Percentiles rank a stretch among this genome's conserved stretches.
These are phyloP conservation scores for Ecliptopera silaceata DNA, from an alignment of 2,888 invertebrate genomes.

Conservation along the genomic window DNA sequence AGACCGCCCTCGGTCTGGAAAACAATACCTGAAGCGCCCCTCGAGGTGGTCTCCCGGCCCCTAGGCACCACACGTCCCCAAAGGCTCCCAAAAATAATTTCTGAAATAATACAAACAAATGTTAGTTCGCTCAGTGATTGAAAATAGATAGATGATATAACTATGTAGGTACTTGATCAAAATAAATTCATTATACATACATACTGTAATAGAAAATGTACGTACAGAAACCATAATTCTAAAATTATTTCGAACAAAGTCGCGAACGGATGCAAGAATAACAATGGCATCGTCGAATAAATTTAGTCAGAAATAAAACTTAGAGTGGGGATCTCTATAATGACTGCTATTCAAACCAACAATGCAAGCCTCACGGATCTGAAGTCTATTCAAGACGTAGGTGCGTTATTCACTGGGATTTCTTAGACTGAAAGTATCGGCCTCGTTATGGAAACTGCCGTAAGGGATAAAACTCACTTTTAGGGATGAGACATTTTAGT, in stretches of 20 bases:
- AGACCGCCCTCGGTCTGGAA: no score
- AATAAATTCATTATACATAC: no score
- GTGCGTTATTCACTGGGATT: slow-evolving; percentile 68
- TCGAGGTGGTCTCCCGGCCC: no score
- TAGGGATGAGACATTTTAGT: background rate
- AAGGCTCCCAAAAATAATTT: no score
- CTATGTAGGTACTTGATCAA: no score
- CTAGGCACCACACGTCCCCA: no score
- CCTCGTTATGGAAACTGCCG: background rate
- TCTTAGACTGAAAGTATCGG: slow-evolving; percentile 45
- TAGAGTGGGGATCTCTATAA: slow-evolving; percentile 57
- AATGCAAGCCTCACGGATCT: slow-evolving; percentile 64
- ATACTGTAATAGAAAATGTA: no score
- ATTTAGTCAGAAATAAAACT: slow-evolving; percentile 54
- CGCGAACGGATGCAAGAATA: background rate
- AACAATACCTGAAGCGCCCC: no score
- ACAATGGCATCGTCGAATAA: slow-evolving; percentile 39
- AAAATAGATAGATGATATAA: no score
- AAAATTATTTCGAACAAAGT: background rate
- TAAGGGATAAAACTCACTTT: slow-evolving; percentile 2
- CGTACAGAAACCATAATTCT: background rate
- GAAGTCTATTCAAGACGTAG: slow-evolving; percentile 65
- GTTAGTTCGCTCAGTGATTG: no score
- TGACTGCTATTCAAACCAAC: slow-evolving; percentile 68
- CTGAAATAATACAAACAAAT: no score